Evolutionary conservation across 2,113 vertebrate genomes (phyloP), one percentile per base, ranked within the genome.

Genomic region (Mesoclemmys tuberculata): DNA sequence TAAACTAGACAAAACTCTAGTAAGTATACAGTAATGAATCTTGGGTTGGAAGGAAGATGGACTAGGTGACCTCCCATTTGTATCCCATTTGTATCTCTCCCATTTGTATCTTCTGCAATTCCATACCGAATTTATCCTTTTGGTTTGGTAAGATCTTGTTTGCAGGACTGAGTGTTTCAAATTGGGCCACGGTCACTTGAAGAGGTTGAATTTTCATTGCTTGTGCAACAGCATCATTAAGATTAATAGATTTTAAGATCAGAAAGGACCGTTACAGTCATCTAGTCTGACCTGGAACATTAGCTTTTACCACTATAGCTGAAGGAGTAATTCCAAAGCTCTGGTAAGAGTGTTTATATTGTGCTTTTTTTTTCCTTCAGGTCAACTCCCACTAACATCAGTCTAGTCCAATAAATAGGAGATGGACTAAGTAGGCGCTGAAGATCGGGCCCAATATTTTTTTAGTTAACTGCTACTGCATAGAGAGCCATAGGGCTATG

Each of bases 1-100:
- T 84, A 89, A 22, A 4, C 35, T 85, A 4, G 3, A 89, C 29
- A 58, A 38, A 93, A 91, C 84, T 92, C 88, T 79, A 51, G 54
- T 46, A 88, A 26, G 31, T 85, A 46, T 79, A 38, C 11, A 92
- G 11, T 85, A 95, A 90, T 54, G 93, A 96, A 93, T 83, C 92
- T 92, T 21, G 31, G 49, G 80, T 90, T 82, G 89, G 93, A 22
- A 92, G 85, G 41, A 90, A 90, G 61, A 46, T 68, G 82, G 94
- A 84, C 56, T 51, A 54, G 41, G 54, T 6, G 84, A 22, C 29
- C 38, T 8, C 56, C 74, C 41, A 27, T 19, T 54, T 52, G 27
- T 54, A 54, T 49, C 29, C n/a, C n/a, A n/a, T n/a, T n/a, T n/a
- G n/a, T n/a, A 58, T 82, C 87, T 84, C 88, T 83, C 56, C 74